Evolutionary conservation across 1,140 invertebrate species (phyloP), one percentile per base, ranked within the genome.

Genomic region (Onthophagus taurus): DNA sequence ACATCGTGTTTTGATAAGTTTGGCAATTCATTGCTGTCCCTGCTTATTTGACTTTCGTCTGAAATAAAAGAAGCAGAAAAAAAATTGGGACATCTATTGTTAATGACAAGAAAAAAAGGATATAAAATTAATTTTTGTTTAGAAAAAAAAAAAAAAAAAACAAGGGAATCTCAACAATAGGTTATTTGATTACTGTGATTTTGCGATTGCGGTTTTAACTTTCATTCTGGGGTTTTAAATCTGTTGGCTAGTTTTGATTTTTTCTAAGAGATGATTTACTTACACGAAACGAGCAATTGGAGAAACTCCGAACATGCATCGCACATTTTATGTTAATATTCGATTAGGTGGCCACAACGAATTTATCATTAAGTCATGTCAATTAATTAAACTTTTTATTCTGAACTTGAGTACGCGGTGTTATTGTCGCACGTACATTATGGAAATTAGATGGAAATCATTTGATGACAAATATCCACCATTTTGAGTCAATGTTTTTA

Each of bases 241-340:
- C n/a, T n/a, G n/a, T 21, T 11, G 35, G 35, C 14, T 21, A 21
- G 24, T 21, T 23, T 37, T 23, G 35, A 37, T 37, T 21, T 37
- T 37, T 21, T 37, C 24, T 21, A 6, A 18, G 31, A 34, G 19
- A 34, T 18, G 35, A 41, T 37, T 13, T 21, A 72, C 79, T 81
- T 77, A 83, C 81, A 82, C 63, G 80, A 77, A 61, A 80, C 69
- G 67, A 83, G 74, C 68, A 83, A 75, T 68, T 82, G 78, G 64
- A 81, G 73, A 72, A 83, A 83, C 66, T 83, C 80, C 52, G 77
- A 78, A 71, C 81, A 83, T 71, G 80, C 77, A 78, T 83, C 80
- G 74, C 81, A 83, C 81, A 83, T 83, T 70, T 71, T 72, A n/a
- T n/a, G n/a, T n/a, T n/a, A n/a, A n/a, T n/a, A n/a, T 47, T 41